These are phyloP conservation scores for Pheosia gnoma DNA, from an alignment of 2,888 invertebrate species.

Conservation along the genomic window DNA sequence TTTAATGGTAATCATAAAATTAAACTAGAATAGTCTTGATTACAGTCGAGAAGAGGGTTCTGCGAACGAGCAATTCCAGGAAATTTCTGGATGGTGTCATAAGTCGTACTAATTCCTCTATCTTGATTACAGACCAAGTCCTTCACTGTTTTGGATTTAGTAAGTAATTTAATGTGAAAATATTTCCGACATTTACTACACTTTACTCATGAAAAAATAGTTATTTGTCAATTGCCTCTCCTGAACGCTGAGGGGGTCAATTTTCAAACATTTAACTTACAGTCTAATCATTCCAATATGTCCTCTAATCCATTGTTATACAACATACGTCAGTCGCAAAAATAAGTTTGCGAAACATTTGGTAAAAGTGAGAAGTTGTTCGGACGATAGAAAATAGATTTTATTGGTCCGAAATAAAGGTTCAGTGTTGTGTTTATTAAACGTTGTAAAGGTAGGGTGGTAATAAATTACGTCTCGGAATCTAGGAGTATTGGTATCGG, in stretches of 20 bases:
- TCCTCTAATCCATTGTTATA: slow-evolving; percentile 19
- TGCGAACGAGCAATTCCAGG: too few species aligned
- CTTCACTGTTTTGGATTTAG: too few species aligned
- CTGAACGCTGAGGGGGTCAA: slow-evolving; percentile 36
- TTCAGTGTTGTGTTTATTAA: slow-evolving; percentile 1
- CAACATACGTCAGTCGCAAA: slow-evolving; percentile 21
- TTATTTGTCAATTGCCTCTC: slow-evolving; percentile 53
- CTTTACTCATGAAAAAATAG: slow-evolving; percentile 41
- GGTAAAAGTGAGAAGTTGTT: slow-evolving; percentile 9
- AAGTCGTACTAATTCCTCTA: too few species aligned
- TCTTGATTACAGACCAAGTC: too few species aligned
- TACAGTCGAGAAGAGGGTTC: too few species aligned
- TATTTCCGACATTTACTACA: neutral
- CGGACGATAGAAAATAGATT: slow-evolving; percentile 16
- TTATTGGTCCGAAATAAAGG: slow-evolving; percentile 16
- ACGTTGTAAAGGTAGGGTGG: slow-evolving; percentile 56
- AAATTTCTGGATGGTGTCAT: too few species aligned
- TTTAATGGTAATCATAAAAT: too few species aligned
- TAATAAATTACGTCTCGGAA: slow-evolving; percentile 73
- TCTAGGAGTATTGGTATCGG: slow-evolving; percentile 75
- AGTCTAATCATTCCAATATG: slow-evolving; percentile 13
- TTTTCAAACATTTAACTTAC: slow-evolving; percentile 13
- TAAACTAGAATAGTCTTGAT: too few species aligned
- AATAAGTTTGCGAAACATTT: slow-evolving; percentile 11
- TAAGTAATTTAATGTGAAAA: too few species aligned